Evolutionary conservation across 2,113 vertebrate species (phyloP), one percentile per base, ranked within the genome.

Genomic region (Raja brachyura): DNA sequence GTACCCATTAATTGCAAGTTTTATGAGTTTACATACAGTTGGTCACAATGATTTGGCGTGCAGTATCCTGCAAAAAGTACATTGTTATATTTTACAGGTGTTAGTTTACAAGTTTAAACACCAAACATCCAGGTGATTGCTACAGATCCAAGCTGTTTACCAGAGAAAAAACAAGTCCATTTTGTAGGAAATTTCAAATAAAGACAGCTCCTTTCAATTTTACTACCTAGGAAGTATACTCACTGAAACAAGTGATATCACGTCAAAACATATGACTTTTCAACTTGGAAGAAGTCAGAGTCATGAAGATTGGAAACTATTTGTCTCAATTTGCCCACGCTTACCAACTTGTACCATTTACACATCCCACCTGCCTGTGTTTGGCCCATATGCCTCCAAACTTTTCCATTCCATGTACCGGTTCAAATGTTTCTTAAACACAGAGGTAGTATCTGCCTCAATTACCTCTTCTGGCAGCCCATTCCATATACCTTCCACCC

Each of bases 281-380:
- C 56, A 10, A 85, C 56, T 85, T 85, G 28, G 81, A 86, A 86
- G 54, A 59, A 86, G 39, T n/a, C n/a, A n/a, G n/a, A n/a, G n/a
- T 48, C 39, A 48, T 48, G 39, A 0, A 48, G 39, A 48, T 48
- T 48, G 39, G 39, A 48, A 48, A 48, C 39, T 1, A 48, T 48
- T 48, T 48, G 39, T 48, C 39, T 48, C 39, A 48, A 48, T 48
- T 48, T 48, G 39, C 39, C n/a, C n/a, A n/a, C n/a, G n/a, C n/a
- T n/a, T n/a, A n/a, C n/a, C n/a, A n/a, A n/a, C n/a, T n/a, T n/a
- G n/a, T n/a, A 48, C 39, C 39, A 48, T 48, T 48, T 48, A 48
- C 39, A 3, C 39, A 3, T 48, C 39, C 39, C 39, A 48, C 39
- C 39, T 48, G 39, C 39, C 39, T 48, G 39, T 48, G 1, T 48